These are phyloP conservation scores for Otocyon megalotis DNA, from an alignment of 2,113 vertebrate genomes.

Conservation along the genomic window DNA sequence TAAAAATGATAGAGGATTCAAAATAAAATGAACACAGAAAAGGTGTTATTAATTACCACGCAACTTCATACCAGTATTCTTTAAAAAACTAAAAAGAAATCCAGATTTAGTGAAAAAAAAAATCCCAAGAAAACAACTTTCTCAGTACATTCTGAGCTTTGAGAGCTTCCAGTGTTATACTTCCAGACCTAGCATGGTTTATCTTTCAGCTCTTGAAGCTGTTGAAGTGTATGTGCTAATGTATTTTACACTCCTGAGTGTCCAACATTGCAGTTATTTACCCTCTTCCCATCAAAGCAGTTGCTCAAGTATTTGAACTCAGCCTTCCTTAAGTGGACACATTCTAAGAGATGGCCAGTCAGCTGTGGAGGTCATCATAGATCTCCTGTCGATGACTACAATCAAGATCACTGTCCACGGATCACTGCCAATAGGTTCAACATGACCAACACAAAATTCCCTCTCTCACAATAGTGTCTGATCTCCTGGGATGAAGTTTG, in stretches of 20 bases:
- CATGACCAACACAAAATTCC: neutral
- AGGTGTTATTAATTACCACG: neutral
- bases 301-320: constrained; percentile 42
- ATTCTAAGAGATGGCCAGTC: neutral
- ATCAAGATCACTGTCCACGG: neutral
- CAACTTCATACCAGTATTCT: neutral
- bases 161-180: constrained; percentile 10
- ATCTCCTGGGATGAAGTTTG: neutral
- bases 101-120: neutral
- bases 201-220: constrained; percentile 44
- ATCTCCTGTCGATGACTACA: neutral
- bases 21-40: neutral
- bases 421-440: neutral
- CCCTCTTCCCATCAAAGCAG: constrained; percentile 42
- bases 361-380: neutral
- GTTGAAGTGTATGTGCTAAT: constrained; percentile 43
- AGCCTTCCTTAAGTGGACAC: constrained; percentile 33
- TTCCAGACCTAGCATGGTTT: neutral
- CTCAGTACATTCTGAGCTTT: neutral
- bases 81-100: neutral
- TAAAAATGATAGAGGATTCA: neutral
- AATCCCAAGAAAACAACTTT: neutral
- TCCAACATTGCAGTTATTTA: neutral
- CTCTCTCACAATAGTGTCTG: neutral
- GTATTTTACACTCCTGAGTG: neutral